Conservation (phyloP, 2,888 invertebrate genomes). For the Lordiphosa andalusiaca region DNA sequence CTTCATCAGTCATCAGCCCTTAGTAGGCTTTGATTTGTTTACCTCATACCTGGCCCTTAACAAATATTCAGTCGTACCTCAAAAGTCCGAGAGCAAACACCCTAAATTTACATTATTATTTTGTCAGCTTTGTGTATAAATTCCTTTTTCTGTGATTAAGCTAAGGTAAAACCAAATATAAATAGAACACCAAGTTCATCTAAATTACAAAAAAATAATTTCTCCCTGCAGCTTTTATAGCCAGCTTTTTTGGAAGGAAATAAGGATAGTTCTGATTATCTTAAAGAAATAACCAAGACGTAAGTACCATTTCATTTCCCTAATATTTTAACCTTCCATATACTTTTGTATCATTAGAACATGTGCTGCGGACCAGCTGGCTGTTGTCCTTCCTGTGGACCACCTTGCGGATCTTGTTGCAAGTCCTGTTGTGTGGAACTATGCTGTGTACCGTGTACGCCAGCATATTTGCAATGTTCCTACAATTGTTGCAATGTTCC, state of each 20-base stretch:
- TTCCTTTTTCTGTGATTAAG: conserved; percentile 10
- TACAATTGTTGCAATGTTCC: conserved; percentile 6
- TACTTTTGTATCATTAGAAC: conserved; percentile 11
- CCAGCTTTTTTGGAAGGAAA: conserved; percentile 12
- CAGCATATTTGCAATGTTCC: conserved; percentile 49
- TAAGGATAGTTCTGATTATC: conserved; percentile 1
- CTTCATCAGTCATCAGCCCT: neutral
- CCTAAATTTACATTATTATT: conserved; percentile 43
- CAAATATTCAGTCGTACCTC: neutral
- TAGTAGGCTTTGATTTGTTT: neutral
- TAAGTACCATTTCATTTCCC: neutral
- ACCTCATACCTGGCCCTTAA: neutral
- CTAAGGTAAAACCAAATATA: neutral
- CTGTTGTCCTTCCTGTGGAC: conserved; percentile 34
- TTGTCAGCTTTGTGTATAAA: conserved; percentile 26
- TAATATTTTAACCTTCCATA: neutral
- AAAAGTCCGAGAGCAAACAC: neutral
- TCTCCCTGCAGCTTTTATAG: neutral
- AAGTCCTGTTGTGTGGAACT: conserved; percentile 44
- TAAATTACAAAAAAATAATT: neutral
- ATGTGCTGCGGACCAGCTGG: conserved; percentile 43
- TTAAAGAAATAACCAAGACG: neutral
- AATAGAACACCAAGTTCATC: neutral
- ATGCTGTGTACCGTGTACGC: conserved; percentile 43
- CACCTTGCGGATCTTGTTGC: conserved; percentile 44